Evolutionary conservation across 2,797 vertebrate genomes (phyloP), one percentile per base, ranked within the genome.

Genomic region (Carcharodon carcharias): DNA sequence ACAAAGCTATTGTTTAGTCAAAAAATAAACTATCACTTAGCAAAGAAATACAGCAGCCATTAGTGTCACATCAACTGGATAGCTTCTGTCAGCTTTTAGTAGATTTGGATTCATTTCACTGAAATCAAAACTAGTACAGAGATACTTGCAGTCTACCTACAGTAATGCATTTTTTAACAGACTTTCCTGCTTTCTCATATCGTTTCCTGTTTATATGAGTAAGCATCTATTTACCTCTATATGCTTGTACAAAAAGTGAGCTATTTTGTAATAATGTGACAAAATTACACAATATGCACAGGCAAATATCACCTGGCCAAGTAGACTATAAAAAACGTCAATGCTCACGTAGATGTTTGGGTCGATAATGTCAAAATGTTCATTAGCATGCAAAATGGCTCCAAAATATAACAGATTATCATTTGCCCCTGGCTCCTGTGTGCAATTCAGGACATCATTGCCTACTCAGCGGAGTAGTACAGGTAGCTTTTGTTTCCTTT

Each of bases 161-260:
- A 67, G n/a, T 93, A 93, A 91, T 65, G 65, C 63, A 93, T 26
- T 85, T 50, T 50, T 50, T 85, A 85, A 85, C 82, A 67, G 65
- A 65, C 61, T 11, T 93, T 93, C 40, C 63, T 65, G 35, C n/a
- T 93, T 28, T 93, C 63, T 26, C 61, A 67, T 93, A 45, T n/a
- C 45, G 14, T 23, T 93, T 93, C n/a, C 91, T 67, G 40, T 67
- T 93, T 67, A 26, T 23, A 21, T 67, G 6, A 45, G 40, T 93
- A 40, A 18, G 31, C 9, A 7, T n/a, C 35, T 67, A 58, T 89
- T 89, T 89, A n/a, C 31, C 58, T 58, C 87, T 50, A 85, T 4
- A 23, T 50, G 21, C 45, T 85, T 85, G 82, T 85, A 85, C 45
- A 50, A 85, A 50, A 85, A 85, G 82, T 85, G 45, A 91, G 61